A percentile compares a stretch with the other conserved stretches of the same genome.
These are phyloP conservation scores for Drosophila bocqueti DNA, from an alignment of 1,140 invertebrate genomes.

Conservation along the genomic window DNA sequence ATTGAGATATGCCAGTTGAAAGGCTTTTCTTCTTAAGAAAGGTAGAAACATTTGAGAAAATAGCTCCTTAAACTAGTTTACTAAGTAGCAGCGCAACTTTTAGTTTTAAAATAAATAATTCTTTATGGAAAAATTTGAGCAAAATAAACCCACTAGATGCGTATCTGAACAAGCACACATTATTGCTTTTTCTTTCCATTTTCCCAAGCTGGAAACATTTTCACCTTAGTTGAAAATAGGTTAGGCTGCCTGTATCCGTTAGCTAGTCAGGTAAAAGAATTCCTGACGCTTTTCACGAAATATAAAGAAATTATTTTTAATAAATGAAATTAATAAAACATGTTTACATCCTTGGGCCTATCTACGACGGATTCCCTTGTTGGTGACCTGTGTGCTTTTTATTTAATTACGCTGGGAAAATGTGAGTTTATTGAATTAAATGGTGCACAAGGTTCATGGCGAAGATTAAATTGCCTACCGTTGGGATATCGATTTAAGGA, in stretches of 20 bases:
- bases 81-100: background rate
- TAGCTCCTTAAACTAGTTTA: background rate
- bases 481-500: conserved; percentile 23
- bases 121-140: background rate
- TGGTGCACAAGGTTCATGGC: conserved; percentile 12
- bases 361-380: background rate
- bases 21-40: background rate
- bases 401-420: conserved; percentile 44
- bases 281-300: background rate
- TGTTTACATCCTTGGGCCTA: conserved; percentile 37
- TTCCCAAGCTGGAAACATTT: background rate
- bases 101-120: background rate
- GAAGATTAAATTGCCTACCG: conserved; percentile 29
- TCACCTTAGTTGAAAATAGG: background rate
- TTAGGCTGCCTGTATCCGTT: background rate
- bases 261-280: background rate
- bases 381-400: conserved; percentile 11
- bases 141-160: too few relatives aligned
- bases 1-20: background rate
- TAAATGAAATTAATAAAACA: conserved; percentile 78
- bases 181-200: background rate
- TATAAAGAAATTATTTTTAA: conserved; percentile 48
- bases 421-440: conserved; percentile 54
- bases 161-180: background rate
- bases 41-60: background rate